Percentiles rank a stretch among this genome's conserved stretches.
phyloP scores from a whole-genome alignment of 2,113 vertebrate species.

The Deroptyus accipitrinus region DNA sequence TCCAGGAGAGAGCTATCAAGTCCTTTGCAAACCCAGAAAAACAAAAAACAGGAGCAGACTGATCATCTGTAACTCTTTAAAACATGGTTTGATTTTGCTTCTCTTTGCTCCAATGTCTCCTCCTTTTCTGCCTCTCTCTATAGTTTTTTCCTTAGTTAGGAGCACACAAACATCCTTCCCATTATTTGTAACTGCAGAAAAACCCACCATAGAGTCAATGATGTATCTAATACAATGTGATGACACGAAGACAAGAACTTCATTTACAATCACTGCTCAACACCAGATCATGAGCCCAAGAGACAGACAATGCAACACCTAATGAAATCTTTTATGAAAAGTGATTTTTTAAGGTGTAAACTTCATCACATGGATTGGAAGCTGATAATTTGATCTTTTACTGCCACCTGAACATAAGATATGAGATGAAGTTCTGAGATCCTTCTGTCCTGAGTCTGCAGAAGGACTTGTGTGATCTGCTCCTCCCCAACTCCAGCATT shows the following conservation, averaged over 20 bases:
- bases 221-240: background rate
- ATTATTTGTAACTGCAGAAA: background rate
- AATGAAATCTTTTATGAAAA: background rate
- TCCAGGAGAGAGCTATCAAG: background rate
- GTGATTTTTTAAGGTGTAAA: background rate
- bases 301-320: background rate
- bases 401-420: background rate
- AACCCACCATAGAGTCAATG: background rate
- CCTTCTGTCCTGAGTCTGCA: background rate
- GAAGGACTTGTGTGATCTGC: accelerated
- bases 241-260: background rate
- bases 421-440: background rate
- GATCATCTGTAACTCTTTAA: background rate
- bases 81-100: background rate
- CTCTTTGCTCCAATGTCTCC: background rate
- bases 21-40: background rate
- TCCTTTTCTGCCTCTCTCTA: background rate
- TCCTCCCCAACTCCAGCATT: background rate
- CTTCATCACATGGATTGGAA: background rate
- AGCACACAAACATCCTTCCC: background rate
- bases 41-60: background rate
- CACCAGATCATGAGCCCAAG: background rate
- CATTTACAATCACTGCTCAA: background rate
- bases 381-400: background rate
- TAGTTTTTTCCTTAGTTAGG: background rate